Base-by-base conservation (phyloP, 2,113 vertebrate genomes). In the Pterocles gutturalis region DNA sequence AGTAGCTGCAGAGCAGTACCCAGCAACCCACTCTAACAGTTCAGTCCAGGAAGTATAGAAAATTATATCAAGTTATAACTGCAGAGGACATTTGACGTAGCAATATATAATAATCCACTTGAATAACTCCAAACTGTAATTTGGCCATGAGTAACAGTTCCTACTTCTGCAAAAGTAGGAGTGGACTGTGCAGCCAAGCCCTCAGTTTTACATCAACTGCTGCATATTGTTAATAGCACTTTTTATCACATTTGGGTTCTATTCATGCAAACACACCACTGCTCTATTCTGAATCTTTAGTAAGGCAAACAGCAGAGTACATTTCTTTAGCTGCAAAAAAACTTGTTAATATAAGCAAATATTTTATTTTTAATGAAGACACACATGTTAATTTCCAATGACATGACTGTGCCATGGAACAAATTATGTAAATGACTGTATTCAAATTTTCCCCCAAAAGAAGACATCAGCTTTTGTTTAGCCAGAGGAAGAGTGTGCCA, bases 381-480 rank as follows among this genome's bases (percentile, higher is more conserved):
- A 81, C 61, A 87, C 26, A 28, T 13, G 16, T 62, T 95, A 94
- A 96, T 96, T 94, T 88, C 34, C 43, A 89, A 67, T 78, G 64
- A 67, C 89, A 60, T 31, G 51, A 66, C 67, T 95, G 28, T 81
- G 38, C 83, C 72, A 78, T 78, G 90, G 90, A 96, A 92, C 72
- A 90, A 96, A 93, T 94, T 81, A 92, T 60, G 28, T 75, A 93
- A 90, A 86, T 75, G 9, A 75, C 36, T 75, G 13, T 53, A 95
- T 94, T 96, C 60, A 93, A 55, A 93, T 92, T 70, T 83, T 9
- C 29, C 79, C 51, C 33, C 55, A 48, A 70, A 95, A 93, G 87
- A 83, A 81, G 66, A 83, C 0, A 9, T 78, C 66, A 66, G 67
- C 88, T 90, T 95, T 95, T 95, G 64, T 95, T 94, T 87, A 94